A percentile compares a stretch with the other conserved stretches of the same genome.
phyloP scores from a whole-genome alignment of 2,888 invertebrate species.

The Phengaris alcon region DNA sequence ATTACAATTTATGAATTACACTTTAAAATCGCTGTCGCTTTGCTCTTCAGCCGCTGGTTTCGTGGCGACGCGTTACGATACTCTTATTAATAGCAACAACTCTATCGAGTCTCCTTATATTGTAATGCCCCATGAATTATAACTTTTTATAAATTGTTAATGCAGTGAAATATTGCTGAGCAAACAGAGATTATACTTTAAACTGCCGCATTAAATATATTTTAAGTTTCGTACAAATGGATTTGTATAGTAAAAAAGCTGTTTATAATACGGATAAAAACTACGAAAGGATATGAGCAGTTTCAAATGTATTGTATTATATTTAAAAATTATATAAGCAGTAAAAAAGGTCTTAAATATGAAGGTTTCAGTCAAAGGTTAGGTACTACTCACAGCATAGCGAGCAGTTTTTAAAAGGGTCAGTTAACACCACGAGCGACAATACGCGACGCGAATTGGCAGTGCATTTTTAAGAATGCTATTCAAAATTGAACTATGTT shows the following conservation, averaged over 20 bases:
- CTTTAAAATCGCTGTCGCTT: conserved; percentile 4
- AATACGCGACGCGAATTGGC: too few species aligned
- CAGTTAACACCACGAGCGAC: too few species aligned
- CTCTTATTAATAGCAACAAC: conserved; percentile 58
- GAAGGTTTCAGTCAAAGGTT: too few species aligned
- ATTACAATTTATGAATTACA: not conserved
- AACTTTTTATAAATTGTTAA: conserved; percentile 64
- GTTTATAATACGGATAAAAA: not conserved
- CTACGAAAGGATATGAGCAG: not conserved
- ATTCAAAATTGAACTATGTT: too few species aligned
- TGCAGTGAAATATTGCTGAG: conserved; percentile 64
- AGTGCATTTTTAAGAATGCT: too few species aligned
- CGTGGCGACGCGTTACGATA: conserved; percentile 46
- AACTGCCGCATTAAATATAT: conserved; percentile 25
- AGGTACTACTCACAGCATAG: too few species aligned
- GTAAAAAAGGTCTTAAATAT: too few species aligned
- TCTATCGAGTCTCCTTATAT: conserved; percentile 55
- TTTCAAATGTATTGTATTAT: conserved; percentile 1
- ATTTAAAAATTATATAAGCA: too few species aligned
- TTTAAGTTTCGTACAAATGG: conserved; percentile 13
- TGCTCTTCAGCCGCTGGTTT: conserved; percentile 33
- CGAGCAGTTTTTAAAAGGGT: too few species aligned
- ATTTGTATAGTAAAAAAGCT: not conserved
- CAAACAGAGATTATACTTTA: conserved; percentile 47
- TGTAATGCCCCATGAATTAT: conserved; percentile 70